phyloP scores from a whole-genome alignment of 2,888 invertebrate species.

The Papilio protenor region DNA sequence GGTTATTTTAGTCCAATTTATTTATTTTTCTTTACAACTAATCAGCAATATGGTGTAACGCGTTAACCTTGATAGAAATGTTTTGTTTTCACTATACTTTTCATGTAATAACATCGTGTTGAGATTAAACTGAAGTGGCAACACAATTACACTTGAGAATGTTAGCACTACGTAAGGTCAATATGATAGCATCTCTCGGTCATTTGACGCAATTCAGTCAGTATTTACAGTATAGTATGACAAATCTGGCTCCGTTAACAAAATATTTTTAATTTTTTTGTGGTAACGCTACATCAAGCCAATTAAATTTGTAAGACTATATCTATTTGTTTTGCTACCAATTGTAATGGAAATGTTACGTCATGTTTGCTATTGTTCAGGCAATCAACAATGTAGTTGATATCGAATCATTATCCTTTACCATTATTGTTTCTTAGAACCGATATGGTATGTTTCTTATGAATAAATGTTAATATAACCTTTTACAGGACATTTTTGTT shows the following conservation, averaged over 20 bases:
- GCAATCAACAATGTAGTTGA: conserved; percentile 3
- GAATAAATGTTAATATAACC: background rate
- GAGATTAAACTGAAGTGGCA: conserved; percentile 25
- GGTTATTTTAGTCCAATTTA: too few relatives aligned
- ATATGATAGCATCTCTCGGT: conserved; percentile 16
- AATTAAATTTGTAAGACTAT: background rate
- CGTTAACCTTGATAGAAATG: background rate
- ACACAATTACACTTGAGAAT: conserved; percentile 10
- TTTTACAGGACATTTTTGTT: too few relatives aligned
- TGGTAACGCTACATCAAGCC: background rate
- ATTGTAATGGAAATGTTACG: background rate
- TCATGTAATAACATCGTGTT: conserved; percentile 16
- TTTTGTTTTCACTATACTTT: background rate
- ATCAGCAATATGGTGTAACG: too few relatives aligned
- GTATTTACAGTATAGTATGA: background rate
- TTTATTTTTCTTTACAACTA: too few relatives aligned
- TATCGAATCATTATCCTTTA: background rate
- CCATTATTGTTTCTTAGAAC: background rate
- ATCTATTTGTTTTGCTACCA: conserved; percentile 5
- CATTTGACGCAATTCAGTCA: conserved; percentile 27
- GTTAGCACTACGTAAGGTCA: background rate
- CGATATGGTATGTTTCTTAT: background rate
- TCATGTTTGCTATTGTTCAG: background rate
- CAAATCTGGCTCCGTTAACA: background rate
- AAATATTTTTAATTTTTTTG: background rate